Evolutionary conservation across 2,113 vertebrate species (phyloP).

Genomic region (Muscicapa adusta): DNA sequence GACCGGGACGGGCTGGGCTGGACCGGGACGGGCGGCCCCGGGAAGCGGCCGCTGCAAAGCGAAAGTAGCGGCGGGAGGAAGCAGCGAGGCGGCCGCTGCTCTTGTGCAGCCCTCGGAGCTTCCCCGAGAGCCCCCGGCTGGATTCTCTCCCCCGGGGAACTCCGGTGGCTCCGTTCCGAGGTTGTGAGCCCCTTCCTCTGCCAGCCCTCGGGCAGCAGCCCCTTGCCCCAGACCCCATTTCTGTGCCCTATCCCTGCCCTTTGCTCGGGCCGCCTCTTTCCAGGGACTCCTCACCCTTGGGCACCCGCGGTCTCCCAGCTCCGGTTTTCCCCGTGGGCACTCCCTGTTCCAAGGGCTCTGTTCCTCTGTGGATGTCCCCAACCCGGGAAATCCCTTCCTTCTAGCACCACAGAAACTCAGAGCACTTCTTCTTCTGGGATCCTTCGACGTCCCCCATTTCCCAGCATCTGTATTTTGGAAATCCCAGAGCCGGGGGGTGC

Average conservation of each 20-base stretch:
- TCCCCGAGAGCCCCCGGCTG: not conserved
- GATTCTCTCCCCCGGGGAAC: too few relatives aligned
- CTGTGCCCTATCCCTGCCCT: not conserved
- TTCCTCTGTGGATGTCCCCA: not conserved
- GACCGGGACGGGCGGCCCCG: not conserved
- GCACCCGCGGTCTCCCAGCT: too few relatives aligned
- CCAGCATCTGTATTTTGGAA: not conserved
- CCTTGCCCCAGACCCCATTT: not conserved
- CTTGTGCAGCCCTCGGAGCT: not conserved
- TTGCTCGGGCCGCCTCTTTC: not conserved
- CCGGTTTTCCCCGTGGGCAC: rapidly evolving
- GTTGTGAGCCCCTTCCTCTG: not conserved
- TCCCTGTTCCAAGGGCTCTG: not conserved
- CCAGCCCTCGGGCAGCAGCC: not conserved
- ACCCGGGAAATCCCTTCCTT: not conserved
- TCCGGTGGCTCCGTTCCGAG: rapidly evolving
- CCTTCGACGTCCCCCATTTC: not conserved
- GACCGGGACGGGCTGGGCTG: not conserved
- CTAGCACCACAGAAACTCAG: too few relatives aligned
- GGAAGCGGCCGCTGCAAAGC: not conserved
- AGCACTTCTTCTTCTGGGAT: not conserved
- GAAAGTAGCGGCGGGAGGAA: not conserved
- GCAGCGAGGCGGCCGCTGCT: not conserved
- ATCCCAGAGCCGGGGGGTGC: not conserved
- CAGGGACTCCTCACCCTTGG: not conserved